Evolutionary conservation across 2,113 vertebrate genomes (phyloP), one percentile per base, ranked within the genome.

Genomic region (Pterocles orientalis): DNA sequence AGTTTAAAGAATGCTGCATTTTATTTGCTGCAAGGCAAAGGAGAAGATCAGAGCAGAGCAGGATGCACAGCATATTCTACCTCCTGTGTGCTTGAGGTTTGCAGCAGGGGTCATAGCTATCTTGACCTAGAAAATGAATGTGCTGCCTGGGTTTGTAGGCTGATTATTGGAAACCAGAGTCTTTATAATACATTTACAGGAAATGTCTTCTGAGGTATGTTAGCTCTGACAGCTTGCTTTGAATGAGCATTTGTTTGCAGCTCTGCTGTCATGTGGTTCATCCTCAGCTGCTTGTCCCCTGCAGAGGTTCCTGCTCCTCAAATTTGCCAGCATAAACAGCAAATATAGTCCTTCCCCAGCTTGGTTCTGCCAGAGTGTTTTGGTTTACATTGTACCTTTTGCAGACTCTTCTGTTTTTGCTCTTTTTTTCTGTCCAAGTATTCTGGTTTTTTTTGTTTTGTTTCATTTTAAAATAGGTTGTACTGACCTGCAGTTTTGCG

Each of bases 141-240:
- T 34, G 20, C 70, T 95, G 51, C 48, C 48, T 88, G 19, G 17
- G 29, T 83, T 90, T 86, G 24, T 64, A 39, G 88, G 20, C 48
- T 75, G 71, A 64, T 86, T 83, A 64, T 62, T 83, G 60, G 72
- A 88, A 93, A 90, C 20, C 20, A 24, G 29, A 86, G 23, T 24
- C 54, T 90, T 86, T 93, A 86, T 93, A 77, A 77, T 50, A 50
- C 18, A 6, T 92, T 95, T 86, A 77, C 68, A 71, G 88, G 88
- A 96, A 90, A 36, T 53, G 43, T 39, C 43, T 81, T 86, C 54
- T 68, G 72, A 47, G 33, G 34, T 81, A 7, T 18, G 3, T 7
- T 28, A 8, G n/a, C 8, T 39, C 62, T 82, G 50, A 73, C 66
- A 77, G 1, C 54, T 71, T 85, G n/a, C 33, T 87, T 69, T 73